Evolutionary conservation across 2,888 invertebrate genomes (phyloP), one percentile per base, ranked within the genome.

Genomic region (Ischnura elegans): DNA sequence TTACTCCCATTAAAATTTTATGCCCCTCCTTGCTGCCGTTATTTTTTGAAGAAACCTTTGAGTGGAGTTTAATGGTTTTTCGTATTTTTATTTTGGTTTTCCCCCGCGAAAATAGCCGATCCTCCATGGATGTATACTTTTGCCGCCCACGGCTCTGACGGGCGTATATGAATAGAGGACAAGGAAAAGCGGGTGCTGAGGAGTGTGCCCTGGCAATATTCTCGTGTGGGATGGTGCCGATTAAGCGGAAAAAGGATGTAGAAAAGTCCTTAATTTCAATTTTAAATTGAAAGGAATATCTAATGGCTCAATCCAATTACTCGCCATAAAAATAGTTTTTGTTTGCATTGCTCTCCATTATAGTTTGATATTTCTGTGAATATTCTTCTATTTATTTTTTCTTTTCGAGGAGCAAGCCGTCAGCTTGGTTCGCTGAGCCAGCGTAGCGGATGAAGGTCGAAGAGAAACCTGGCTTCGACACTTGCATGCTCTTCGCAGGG

Each of bases 51-150:
- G 25, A n/a, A 61, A 61, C 61, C 61, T 61, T 61, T 61, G 61
- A 61, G 61, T 61, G 25, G 19, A 21, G 25, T 21, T 21, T 55
- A 19, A 55, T 55, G 61, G 47, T 25, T 25, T n/a, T 21, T 61
- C 25, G n/a, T 61, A 61, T 61, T 61, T 61, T 61, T 61, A 61
- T n/a, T 6, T 61, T 16, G 61, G 61, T 61, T 61, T 61, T 61
- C n/a, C 61, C 61, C 61, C 61, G 25, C 61, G 61, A 25, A 61
- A 61, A 61, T 61, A 61, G 61, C 61, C 61, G 61, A 61, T 61
- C 61, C 61, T 25, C 8, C 51, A 6, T 6, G 25, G 61, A 61
- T 61, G 61, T 61, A 61, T 61, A 61, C 61, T 25, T 1, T 61
- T 16, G 25, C 61, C 61, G 25, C 61, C 61, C 61, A 61, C 61